Evolutionary conservation across 1,140 invertebrate genomes (phyloP), one percentile per base, ranked within the genome.

Genomic region (Drosophila elegans): DNA sequence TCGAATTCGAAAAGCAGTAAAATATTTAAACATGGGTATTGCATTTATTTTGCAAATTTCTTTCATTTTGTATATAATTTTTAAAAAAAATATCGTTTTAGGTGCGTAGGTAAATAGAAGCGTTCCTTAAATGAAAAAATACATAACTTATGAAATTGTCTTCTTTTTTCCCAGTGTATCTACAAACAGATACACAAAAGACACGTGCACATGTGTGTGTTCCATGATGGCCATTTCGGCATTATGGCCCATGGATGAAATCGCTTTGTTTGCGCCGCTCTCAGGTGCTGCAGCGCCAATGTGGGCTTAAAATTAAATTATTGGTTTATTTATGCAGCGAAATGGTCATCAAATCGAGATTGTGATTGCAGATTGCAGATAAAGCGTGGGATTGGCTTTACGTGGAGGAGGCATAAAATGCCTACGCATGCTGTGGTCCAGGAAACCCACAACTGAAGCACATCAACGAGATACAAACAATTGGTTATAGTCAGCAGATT

Each of bases 221-320:
- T 27, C 32, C 72, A 38, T 42, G 72, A 34, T 64, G 59, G 38
- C 67, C 67, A 63, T 75, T 66, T 83, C 48, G 55, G 75, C 52
- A 67, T 79, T 80, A 84, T 83, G 55, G 60, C 55, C 55, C 71
- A 10, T 59, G 62, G 68, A 53, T 53, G 61, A 51, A 21, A 77
- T 77, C 78, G 57, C 36, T 80, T 66, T 62, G 75, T 63, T 36
- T 54, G 34, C 41, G 11, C 34, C 11, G 54, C 52, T 49, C 53
- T 39, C 69, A 60, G 77, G 59, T 80, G 69, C 64, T 54, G 34
- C 25, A 38, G 46, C 56, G 39, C 51, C 61, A 69, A 59, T 78
- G 78, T 49, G 77, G 67, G 69, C 71, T 76, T 88, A 76, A 82
- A 86, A 88, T 88, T 67, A 86, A 86, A 88, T 86, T 82, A 86